phyloP scores from a whole-genome alignment of 1,140 invertebrate species.

The Pollicipes pollicipes region DNA sequence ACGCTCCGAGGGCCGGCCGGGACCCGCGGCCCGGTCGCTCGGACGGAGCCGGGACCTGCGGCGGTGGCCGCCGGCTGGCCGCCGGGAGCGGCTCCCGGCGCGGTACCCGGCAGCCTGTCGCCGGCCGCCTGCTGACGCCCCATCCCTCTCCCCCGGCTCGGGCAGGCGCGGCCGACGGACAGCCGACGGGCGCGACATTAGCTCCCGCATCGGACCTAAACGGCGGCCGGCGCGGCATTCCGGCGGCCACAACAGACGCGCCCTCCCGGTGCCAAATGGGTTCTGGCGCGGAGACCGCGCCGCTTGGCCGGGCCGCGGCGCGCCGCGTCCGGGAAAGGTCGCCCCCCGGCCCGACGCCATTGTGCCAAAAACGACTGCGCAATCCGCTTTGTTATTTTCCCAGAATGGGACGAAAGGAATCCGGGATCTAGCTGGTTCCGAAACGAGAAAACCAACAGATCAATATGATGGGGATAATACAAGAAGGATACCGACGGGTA shows the following conservation, averaged over 20 bases:
- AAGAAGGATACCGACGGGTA: background rate
- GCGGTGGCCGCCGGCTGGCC: no score
- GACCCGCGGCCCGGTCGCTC: no score
- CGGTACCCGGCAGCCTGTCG: background rate
- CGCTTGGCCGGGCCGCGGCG: background rate
- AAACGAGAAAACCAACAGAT: background rate
- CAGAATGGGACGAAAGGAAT: conserved; percentile 1
- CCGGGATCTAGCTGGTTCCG: background rate
- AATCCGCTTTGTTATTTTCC: background rate
- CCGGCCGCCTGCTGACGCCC: background rate
- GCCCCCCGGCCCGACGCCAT: background rate
- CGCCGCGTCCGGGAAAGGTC: background rate
- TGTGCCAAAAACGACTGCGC: conserved; percentile 1
- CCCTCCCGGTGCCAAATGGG: background rate
- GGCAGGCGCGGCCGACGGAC: no score
- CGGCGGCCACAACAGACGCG: background rate
- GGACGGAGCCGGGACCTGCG: no score
- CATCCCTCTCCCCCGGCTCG: background rate
- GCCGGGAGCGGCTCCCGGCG: background rate
- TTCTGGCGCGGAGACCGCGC: background rate
- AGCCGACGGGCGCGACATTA: no score
- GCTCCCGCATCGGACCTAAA: background rate
- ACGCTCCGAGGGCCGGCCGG: no score
- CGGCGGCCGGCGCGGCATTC: background rate
- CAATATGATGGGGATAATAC: background rate